phyloP scores from a whole-genome alignment of 2,888 invertebrate species.

The Rotaria magnacalcarata region DNA sequence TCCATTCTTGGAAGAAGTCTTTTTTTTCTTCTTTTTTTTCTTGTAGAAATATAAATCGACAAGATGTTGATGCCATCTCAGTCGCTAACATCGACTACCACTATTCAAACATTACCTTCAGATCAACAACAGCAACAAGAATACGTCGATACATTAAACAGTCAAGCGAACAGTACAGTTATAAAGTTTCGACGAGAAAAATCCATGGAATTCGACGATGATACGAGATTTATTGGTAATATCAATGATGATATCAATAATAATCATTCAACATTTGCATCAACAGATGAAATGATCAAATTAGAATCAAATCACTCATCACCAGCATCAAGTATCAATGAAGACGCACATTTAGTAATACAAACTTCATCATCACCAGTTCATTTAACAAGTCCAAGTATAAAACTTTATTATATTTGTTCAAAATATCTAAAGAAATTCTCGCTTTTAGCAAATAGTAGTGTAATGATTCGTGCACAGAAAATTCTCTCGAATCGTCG shows the following conservation, averaged over 20 bases:
- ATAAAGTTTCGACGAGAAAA: slow-evolving; percentile 22
- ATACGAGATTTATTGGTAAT: background rate
- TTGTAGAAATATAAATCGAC: slow-evolving; percentile 7
- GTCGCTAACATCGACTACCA: background rate
- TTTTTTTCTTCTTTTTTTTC: slow-evolving; percentile 8
- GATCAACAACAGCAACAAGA: slow-evolving; percentile 20
- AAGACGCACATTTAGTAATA: background rate
- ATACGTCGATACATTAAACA: slow-evolving; percentile 18
- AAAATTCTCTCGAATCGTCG: background rate
- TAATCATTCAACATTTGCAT: background rate
- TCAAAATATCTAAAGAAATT: background rate
- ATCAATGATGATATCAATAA: slow-evolving; percentile 29
- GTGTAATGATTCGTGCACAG: background rate
- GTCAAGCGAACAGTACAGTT: background rate
- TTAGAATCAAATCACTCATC: background rate
- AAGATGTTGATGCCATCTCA: slow-evolving; percentile 31
- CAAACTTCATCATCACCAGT: background rate
- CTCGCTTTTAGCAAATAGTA: background rate
- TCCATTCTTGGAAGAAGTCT: background rate
- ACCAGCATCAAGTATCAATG: background rate
- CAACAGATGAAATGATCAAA: background rate
- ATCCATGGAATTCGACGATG: slow-evolving; percentile 30
- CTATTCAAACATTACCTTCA: slow-evolving; percentile 29
- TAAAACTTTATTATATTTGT: background rate
- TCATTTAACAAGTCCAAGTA: background rate